Evolutionary conservation across 1,140 invertebrate species (phyloP), one percentile per base, ranked within the genome.

Genomic region (Pogonomyrmex barbatus): DNA sequence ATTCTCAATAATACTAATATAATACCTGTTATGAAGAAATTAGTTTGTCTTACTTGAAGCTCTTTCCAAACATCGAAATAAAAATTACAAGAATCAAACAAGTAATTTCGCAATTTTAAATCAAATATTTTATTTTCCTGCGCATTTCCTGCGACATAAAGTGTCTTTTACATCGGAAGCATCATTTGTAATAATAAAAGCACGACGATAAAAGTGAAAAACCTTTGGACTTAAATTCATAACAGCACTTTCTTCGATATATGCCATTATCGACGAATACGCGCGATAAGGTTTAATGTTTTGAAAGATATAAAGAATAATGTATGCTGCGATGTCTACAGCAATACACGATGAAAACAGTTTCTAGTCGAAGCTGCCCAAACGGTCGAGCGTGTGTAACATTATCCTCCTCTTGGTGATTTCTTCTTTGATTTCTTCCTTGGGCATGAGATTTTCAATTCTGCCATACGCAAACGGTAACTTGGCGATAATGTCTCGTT

Each of bases 401-500:
- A 89, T 71, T 6, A 33, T 47, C 3, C 24, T 24, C 24, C 24
- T 24, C 30, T 50, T 10, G 87, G 24, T 24, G 24, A 24, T 24
- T 24, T 24, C 12, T 33, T 90, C 70, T 4, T 56, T 24, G 24
- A 24, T 24, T 24, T 24, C 12, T 33, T 90, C 70, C 2, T 56
- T 50, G 52, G 82, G 68, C 17, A 39, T 75, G 12, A 82, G 58
- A 33, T 87, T 87, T 30, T 42, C 54, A 60, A 75, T 75, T n/a
- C 5, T 36, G 0, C 77, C 75, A 2, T 76, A 85, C 0, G 58
- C 73, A 12, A 75, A 79, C 3, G 75, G 62, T 1, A 90, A 63
- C 2, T 90, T 90, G 24, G 58, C 47, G 52, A 86, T 56, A n/a
- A 88, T 82, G 0, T 90, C 79, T 65, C 58, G 42, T 50, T 54